Percentiles rank a stretch among this genome's conserved stretches.
phyloP scores from a whole-genome alignment of 2,797 vertebrate genomes.

The Sarcophilus harrisii region DNA sequence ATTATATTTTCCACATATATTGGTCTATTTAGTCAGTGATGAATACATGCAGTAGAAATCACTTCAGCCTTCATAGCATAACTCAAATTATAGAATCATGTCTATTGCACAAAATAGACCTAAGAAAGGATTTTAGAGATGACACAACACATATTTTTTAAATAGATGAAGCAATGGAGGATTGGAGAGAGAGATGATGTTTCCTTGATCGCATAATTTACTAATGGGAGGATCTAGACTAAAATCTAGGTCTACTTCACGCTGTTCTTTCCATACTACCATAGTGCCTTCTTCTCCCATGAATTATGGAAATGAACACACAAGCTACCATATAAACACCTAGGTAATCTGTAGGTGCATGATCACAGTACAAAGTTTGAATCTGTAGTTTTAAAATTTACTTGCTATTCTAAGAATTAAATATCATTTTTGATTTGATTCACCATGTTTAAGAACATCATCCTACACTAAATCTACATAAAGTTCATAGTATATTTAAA shows the following conservation, averaged over 20 bases:
- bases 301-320: neutral
- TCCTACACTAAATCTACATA: neutral
- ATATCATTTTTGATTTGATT: no score
- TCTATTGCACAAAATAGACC: neutral
- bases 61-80: slow-evolving; percentile 23
- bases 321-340: neutral
- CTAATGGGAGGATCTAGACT: neutral
- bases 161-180: neutral
- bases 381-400: slow-evolving; percentile 17
- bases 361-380: neutral
- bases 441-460: neutral
- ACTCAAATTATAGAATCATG: neutral
- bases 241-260: neutral
- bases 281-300: slow-evolving; percentile 13
- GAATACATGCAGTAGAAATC: slow-evolving; percentile 27
- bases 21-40: neutral
- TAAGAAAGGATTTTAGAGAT: neutral
- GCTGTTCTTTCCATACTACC: neutral
- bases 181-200: neutral
- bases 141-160: neutral
- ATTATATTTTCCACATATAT: neutral
- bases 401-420: neutral
- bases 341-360: neutral
- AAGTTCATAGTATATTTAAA: slow-evolving; percentile 35
- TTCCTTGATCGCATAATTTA: neutral